These are phyloP conservation scores for Aphelinus certus DNA, from an alignment of 1,140 invertebrate genomes.

Conservation along the genomic window DNA sequence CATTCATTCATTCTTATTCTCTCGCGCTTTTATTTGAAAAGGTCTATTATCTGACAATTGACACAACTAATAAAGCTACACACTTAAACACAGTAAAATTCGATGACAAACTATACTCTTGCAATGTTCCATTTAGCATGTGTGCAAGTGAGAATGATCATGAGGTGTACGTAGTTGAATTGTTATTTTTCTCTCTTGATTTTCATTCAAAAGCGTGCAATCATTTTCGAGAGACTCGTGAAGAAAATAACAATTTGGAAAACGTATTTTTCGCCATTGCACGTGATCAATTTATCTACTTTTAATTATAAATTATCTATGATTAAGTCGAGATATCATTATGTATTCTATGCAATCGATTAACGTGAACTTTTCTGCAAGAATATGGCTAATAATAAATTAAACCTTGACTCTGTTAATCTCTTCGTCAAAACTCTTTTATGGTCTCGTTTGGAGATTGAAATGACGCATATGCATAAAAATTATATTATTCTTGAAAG, in stretches of 20 bases:
- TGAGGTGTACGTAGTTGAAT: slow-evolving; percentile 18
- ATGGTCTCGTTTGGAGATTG: no score
- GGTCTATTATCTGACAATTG: slow-evolving; percentile 19
- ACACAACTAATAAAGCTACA: slow-evolving; percentile 36
- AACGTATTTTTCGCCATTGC: slow-evolving; percentile 5
- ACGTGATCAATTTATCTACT: neutral
- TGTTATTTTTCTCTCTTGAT: slow-evolving; percentile 15
- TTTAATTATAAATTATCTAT: no score
- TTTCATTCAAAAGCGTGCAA: neutral
- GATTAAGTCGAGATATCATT: no score
- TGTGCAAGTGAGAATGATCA: slow-evolving; percentile 32
- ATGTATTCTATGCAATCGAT: no score
- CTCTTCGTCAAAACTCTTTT: no score
- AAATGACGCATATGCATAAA: no score
- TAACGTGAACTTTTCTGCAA: no score
- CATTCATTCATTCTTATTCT: neutral
- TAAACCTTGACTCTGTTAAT: no score
- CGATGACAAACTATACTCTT: slow-evolving; percentile 34
- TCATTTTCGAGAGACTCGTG: neutral
- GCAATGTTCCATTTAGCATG: slow-evolving; percentile 24
- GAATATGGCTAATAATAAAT: no score
- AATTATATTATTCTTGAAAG: no score
- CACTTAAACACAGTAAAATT: slow-evolving; percentile 30
- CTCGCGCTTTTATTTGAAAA: slow-evolving; percentile 4
- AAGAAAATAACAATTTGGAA: slow-evolving; percentile 1